A percentile compares a stretch with the other conserved stretches of the same genome.
Conservation (phyloP, 2,113 vertebrate genomes). For the Orthochromis malagaraziensis region DNA sequence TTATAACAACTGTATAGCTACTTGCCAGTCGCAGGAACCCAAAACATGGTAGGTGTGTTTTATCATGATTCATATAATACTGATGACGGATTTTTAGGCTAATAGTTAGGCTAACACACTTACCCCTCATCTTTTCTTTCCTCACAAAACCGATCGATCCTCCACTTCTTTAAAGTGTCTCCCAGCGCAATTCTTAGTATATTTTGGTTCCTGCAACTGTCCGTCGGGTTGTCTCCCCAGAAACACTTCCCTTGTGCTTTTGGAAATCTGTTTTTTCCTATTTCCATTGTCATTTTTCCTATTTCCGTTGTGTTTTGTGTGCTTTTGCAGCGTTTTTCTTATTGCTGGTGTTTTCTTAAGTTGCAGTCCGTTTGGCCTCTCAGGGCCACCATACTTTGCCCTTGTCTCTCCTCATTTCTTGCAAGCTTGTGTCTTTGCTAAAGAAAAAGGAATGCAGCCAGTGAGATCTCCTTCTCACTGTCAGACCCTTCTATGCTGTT, state of each 20-base stretch:
- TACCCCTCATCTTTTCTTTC: neutral
- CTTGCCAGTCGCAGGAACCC: neutral
- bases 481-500: neutral
- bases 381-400: neutral
- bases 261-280: too few relatives aligned
- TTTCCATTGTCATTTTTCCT: neutral
- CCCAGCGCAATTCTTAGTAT: neutral
- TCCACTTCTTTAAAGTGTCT: neutral
- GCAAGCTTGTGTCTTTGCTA: neutral
- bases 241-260: neutral
- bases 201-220: neutral
- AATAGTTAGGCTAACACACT: neutral
- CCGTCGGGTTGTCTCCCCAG: neutral
- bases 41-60: neutral
- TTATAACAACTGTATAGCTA: neutral
- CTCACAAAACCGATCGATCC: neutral
- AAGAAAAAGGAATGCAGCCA: neutral
- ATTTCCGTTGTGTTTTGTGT: neutral
- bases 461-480: neutral
- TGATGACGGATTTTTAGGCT: neutral
- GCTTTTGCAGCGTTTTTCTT: neutral
- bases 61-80: neutral
- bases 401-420: neutral
- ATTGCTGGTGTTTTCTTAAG: neutral
- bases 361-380: neutral